These are phyloP conservation scores for Acleris cristana DNA, from an alignment of 2,888 invertebrate genomes.

Conservation along the genomic window DNA sequence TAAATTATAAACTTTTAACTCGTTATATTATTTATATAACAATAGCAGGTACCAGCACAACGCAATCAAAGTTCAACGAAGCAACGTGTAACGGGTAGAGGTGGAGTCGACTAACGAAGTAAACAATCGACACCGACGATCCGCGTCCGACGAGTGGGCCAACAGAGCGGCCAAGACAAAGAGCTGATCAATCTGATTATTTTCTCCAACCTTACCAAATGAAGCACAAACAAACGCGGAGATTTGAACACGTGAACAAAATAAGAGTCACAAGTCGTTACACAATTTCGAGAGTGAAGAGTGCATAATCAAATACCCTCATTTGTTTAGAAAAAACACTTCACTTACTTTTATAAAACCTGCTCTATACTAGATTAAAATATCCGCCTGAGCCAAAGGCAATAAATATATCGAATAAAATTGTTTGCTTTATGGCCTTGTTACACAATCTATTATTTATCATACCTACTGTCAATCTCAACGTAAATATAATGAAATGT, in stretches of 20 bases:
- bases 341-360: no score
- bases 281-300: background rate
- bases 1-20: constrained; percentile 1
- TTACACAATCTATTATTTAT: no score
- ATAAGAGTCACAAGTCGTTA: background rate
- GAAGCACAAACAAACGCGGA: constrained; percentile 56
- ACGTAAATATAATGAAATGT: no score
- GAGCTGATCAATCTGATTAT: constrained; percentile 74
- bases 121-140: constrained; percentile 76
- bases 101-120: constrained; percentile 75
- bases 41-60: constrained; percentile 46
- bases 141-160: constrained; percentile 61
- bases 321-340: no score
- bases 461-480: no score
- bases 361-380: no score
- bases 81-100: constrained; percentile 58
- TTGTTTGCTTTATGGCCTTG: no score
- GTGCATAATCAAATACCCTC: no score
- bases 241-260: no score
- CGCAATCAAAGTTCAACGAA: constrained; percentile 64
- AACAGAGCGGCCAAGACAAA: constrained; percentile 69
- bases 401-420: no score
- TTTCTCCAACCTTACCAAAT: constrained; percentile 57
- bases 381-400: no score
- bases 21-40: constrained; percentile 17